Percentiles rank a stretch among this genome's conserved stretches.
These are phyloP conservation scores for Psix sp. DNA, from an alignment of 1,140 invertebrate genomes.

Conservation along the genomic window DNA sequence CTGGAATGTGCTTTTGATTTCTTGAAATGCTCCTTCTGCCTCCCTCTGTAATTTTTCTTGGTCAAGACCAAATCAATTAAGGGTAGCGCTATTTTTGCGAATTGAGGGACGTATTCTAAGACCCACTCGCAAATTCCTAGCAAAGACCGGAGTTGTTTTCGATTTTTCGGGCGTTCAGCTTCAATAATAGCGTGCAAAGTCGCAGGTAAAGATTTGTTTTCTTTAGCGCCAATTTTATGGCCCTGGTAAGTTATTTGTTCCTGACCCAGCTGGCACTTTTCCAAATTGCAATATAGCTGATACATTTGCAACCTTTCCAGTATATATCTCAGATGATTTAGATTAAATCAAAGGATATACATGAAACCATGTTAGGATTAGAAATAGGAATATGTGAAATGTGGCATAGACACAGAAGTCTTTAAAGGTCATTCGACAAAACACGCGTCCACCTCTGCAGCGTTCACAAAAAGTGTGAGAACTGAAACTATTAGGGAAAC, in stretches of 20 bases:
- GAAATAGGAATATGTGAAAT: too few relatives aligned
- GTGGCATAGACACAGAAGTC: too few relatives aligned
- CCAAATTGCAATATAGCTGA: neutral
- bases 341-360: too few relatives aligned
- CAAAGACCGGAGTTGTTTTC: conserved; percentile 23
- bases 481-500: too few relatives aligned
- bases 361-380: too few relatives aligned
- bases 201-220: conserved; percentile 2
- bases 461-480: too few relatives aligned
- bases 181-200: conserved; percentile 1
- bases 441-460: too few relatives aligned
- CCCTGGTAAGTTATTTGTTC: conserved; percentile 6
- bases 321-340: conserved; percentile 6
- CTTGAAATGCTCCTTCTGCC: neutral
- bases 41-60: conserved; percentile 6
- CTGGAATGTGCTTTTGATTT: conserved; percentile 1
- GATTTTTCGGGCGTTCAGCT: neutral
- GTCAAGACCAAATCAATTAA: conserved; percentile 30
- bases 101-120: conserved; percentile 53
- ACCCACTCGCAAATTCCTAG: conserved; percentile 57
- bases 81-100: conserved; percentile 23
- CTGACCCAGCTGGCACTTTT: conserved; percentile 12
- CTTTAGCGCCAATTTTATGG: neutral
- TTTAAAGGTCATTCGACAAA: too few relatives aligned
- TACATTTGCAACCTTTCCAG: conserved; percentile 22